Base-by-base conservation (phyloP, 2,113 vertebrate genomes). In the Bostrychus sinensis region DNA sequence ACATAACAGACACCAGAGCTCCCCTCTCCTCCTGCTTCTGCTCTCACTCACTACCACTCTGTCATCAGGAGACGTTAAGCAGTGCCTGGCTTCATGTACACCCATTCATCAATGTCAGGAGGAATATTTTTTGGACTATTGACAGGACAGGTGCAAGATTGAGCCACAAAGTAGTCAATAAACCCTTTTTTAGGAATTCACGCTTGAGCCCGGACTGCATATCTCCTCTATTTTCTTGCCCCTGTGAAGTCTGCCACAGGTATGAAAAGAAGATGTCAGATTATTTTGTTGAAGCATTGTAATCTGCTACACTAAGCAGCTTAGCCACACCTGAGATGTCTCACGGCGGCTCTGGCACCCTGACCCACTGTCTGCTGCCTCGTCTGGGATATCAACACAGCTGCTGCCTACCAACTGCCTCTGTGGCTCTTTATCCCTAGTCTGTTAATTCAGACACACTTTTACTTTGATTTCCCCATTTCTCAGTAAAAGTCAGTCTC, bases 71-170 rank as follows among this genome's bases (percentile, higher is more conserved):
- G 68, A 71, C 50, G 13, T 34, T 70, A 50, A 73, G 84, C 73
- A 78, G 66, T 14, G 30, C 61, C 63, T 55, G 0, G 68, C 62
- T 58, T 46, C 74, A 78, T 55, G 60, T 22, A 56, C 71, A 56
- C 38, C 0, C 84, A 82, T 89, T 69, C 69, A 83, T 89, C 87
- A 85, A 5, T 62, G 78, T 84, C 77, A 53, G 56, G 43, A 7
- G 36, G 32, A 56, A 70, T 75, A 56, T 79, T 65, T 67, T 67
- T 78, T 79, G 80, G 72, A 66, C 28, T 58, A 80, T 38, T 56
- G 72, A 84, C 70, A 46, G 32, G 69, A 55, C 86, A 80, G 84
- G 86, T 87, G 80, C 73, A 10, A 75, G 64, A 61, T 67, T 56
- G 51, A 45, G 64, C 51, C 32, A 23, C 28, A 7, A 43, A 46